Evolutionary conservation across 2,113 vertebrate genomes (phyloP), one percentile per base, ranked within the genome.

Genomic region (Geococcyx californianus): DNA sequence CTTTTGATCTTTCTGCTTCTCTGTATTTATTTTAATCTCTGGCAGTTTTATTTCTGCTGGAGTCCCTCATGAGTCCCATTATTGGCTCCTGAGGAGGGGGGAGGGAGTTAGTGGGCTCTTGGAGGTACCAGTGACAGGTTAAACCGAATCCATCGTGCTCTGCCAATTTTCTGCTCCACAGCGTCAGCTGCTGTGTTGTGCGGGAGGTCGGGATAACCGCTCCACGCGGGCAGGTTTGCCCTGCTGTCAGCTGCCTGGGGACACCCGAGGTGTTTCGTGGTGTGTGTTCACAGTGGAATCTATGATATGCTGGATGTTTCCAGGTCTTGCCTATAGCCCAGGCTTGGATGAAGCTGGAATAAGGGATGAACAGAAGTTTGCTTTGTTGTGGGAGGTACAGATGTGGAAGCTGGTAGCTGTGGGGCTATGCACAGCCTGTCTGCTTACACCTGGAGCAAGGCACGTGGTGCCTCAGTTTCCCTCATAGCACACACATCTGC

Each of bases 41-140:
- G 54, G 40, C 83, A 38, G 24, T 76, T 73, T 54, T n/a, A 0
- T 33, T 14, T 69, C 62, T 36, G 45, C 58, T 55, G 26, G 2
- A 55, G 52, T 4, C 67, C 73, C 85, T 55, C 55, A 6, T 0
- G 0, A 34, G 54, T 25, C 26, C 42, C 0, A 0, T 73, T 80
- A 23, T 38, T 2, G 0, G 31, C 68, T 84, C 42, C 36, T 42
- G 79, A 45, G 47, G 42, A 29, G 60, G 3, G 11, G 58, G 49
- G 24, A 24, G 12, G 28, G 38, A 33, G 36, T 54, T 52, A 34
- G 21, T 16, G 20, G 55, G 64, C 55, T 73, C 59, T 36, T 28
- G 49, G 42, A 67, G 42, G 36, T 42, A 59, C 29, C 4, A 0
- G 49, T 3, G 3, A n/a, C 2, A 6, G n/a, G 6, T 33, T 54